A percentile compares a stretch with the other conserved stretches of the same genome.
Evolutionary conservation across 37 sponge, comb jelly and placozoan species (phyloP).

Genomic region (Agelas oroides): DNA sequence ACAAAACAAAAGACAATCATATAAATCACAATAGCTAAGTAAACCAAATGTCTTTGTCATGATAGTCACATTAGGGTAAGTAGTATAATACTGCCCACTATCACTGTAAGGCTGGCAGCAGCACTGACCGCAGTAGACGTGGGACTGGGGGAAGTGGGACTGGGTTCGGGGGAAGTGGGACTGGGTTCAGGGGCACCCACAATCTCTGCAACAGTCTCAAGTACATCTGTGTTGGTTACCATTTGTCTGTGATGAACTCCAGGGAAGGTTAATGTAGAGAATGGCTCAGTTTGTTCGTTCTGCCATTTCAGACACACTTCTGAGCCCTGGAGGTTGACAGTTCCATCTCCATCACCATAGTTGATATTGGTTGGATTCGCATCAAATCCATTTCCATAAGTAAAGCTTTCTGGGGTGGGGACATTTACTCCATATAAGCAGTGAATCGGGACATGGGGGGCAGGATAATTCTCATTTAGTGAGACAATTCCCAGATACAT

Average conservation of each 20-base stretch:
- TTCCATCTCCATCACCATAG: constrained; percentile 77
- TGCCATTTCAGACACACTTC: constrained; percentile 68
- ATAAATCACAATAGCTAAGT: too few relatives aligned
- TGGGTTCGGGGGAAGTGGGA: too few relatives aligned
- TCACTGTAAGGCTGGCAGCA: too few relatives aligned
- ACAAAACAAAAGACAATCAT: too few relatives aligned
- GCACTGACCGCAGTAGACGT: too few relatives aligned
- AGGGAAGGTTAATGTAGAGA: too few relatives aligned
- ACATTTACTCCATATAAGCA: constrained; percentile 71
- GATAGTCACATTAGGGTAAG: too few relatives aligned
- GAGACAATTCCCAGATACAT: constrained; percentile 25
- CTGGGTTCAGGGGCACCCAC: too few relatives aligned
- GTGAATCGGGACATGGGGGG: constrained; percentile 68
- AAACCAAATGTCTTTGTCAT: too few relatives aligned
- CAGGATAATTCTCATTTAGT: constrained; percentile 25
- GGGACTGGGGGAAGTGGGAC: too few relatives aligned
- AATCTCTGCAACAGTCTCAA: constrained; percentile 15
- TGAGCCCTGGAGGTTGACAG: constrained; percentile 59
- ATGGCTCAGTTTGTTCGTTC: not conserved
- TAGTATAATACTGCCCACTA: too few relatives aligned
- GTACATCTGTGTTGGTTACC: constrained; percentile 26
- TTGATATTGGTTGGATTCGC: not conserved
- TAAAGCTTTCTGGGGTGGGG: constrained; percentile 31
- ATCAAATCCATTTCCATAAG: not conserved
- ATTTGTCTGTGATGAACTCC: constrained; percentile 34